These are phyloP conservation scores for Halcyon chelicuti DNA, from an alignment of 2,797 vertebrate species.

Conservation along the genomic window DNA sequence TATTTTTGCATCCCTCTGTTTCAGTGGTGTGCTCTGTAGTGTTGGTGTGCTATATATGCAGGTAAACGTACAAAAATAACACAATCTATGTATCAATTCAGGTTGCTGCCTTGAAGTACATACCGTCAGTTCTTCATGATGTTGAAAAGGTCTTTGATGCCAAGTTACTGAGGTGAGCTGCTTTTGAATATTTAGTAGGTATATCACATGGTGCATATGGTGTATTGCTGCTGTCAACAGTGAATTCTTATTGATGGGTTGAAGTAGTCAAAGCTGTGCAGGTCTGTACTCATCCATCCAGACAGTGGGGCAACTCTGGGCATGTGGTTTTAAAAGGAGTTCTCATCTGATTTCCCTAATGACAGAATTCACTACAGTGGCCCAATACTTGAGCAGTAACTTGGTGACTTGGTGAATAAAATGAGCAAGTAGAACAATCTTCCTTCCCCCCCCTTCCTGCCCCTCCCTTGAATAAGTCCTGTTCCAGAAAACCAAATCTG, in stretches of 20 bases:
- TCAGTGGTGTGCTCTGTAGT: background rate
- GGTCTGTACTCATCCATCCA: background rate
- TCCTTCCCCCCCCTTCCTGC: rapidly evolving
- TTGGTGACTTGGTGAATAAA: background rate
- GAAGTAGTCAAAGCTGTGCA: background rate
- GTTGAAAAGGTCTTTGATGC: conserved; percentile 96
- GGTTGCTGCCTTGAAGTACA: conserved; percentile 97
- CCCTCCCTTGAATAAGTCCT: background rate
- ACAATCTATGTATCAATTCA: conserved; percentile 50
- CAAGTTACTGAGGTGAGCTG: conserved; percentile 91
- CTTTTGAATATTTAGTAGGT: background rate
- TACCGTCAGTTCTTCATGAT: conserved; percentile 94
- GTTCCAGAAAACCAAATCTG: background rate
- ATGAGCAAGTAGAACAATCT: background rate
- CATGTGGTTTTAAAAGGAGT: rapidly evolving
- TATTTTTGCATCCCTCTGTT: background rate
- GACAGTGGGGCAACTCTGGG: background rate
- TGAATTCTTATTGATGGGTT: background rate
- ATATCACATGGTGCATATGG: background rate
- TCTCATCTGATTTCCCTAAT: background rate
- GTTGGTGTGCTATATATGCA: background rate
- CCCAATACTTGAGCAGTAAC: background rate
- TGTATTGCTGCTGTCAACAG: rapidly evolving
- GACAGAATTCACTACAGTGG: background rate
- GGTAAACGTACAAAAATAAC: background rate